Base-by-base conservation (phyloP, 2,888 invertebrate species). In the Pollenia labialis region DNA sequence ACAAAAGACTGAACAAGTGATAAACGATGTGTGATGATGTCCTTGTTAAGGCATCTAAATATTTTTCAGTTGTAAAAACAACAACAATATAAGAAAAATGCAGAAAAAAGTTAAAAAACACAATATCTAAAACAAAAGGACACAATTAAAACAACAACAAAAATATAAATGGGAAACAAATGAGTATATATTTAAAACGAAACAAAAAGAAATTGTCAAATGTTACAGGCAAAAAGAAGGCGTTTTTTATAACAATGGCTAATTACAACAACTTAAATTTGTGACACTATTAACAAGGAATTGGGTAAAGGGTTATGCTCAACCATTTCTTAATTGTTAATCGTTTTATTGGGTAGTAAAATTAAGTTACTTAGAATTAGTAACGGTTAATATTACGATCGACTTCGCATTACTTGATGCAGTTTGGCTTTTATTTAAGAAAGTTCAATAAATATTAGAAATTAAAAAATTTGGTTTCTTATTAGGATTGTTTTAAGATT, bases 1-100 rank as follows among this genome's bases (percentile, higher is more conserved):
- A 52, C 50, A 32, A 10, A 48, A 40, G 16, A 44, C 46, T 50
- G 52, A 76, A 71, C 48, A 80, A 81, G 64, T 76, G 64, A 85
- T 72, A 81, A 81, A 76, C 75, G 85, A 81, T 71, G 80, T 85
- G 80, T 81, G 71, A 76, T 71, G 71, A 85, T 81, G 85, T 76
- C 81, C 80, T 85, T 85, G 81, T 71, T 64, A 10, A 72, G 50
- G 46, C 40, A 81, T 72, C 32, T 62, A 58, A 66, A 74, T 23
- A 18, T 48, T 48, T 54, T 72, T 44, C n/a, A 32, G 12, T 40
- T 64, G 18, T 58, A 12, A 64, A n/a, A 42, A 60, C 54, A 75
- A 40, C 56, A 72, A 72, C 14, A 72, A 66, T 50, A 58, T 16
- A 40, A 50, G 12, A 6, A 42, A 60, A 72, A 11, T 14, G 40